Conservation (phyloP, 2,797 vertebrate species). For the Atherinosoma microstoma region DNA sequence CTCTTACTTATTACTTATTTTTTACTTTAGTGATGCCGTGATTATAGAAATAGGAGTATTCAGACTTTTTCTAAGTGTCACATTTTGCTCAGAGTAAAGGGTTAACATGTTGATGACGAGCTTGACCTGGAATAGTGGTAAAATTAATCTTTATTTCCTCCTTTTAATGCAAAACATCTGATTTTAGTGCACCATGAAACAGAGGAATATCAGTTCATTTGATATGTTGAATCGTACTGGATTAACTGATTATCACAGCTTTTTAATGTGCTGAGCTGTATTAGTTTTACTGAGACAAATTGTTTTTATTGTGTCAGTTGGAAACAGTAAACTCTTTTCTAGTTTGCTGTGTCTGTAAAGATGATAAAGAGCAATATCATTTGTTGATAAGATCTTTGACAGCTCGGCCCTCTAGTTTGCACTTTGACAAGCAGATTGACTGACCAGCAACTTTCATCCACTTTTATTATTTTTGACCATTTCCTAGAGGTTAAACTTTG, state of each 20-base stretch:
- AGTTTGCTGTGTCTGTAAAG: neutral
- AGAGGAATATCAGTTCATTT: neutral
- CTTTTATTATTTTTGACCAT: neutral
- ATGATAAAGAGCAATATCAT: neutral
- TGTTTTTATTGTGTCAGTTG: neutral
- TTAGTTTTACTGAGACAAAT: neutral
- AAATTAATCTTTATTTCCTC: neutral
- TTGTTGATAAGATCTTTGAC: neutral
- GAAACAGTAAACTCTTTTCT: neutral
- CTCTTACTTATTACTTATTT: neutral
- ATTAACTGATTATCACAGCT: neutral
- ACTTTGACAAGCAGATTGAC: neutral
- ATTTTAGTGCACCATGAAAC: neutral
- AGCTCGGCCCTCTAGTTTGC: neutral
- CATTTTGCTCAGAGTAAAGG: neutral
- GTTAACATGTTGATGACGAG: neutral
- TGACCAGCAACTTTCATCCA: neutral
- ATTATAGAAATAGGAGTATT: neutral
- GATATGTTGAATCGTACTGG: neutral
- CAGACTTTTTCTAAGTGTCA: neutral
- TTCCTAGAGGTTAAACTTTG: neutral
- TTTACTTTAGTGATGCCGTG: neutral
- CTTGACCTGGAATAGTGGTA: neutral
- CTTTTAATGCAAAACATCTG: neutral
- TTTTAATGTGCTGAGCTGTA: conserved; percentile 4